These are phyloP conservation scores for Pogonocichla stellata DNA, from an alignment of 2,113 vertebrate species.

Conservation along the genomic window DNA sequence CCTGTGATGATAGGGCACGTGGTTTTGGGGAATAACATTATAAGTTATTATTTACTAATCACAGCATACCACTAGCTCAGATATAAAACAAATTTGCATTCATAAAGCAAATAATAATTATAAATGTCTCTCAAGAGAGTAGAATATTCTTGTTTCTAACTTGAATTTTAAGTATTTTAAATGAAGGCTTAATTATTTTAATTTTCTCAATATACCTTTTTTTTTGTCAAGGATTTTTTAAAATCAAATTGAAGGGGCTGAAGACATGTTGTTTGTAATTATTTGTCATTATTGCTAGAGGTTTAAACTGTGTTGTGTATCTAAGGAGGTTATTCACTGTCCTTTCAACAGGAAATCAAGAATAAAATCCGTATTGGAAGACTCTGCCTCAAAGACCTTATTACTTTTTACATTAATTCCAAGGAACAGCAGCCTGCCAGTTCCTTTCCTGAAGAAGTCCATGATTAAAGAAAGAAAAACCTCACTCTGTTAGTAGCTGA, in stretches of 20 bases:
- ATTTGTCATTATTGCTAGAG: not conserved
- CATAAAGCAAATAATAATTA: not conserved
- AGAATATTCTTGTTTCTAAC: not conserved
- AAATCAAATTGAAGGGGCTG: not conserved
- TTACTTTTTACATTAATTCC: not conserved
- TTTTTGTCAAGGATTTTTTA: not conserved
- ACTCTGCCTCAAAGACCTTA: not conserved
- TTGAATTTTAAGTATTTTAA: not conserved
- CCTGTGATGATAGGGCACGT: rapidly evolving
- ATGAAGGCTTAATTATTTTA: not conserved
- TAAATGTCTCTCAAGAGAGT: not conserved
- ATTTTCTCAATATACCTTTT: not conserved
- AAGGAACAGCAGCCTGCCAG: not conserved
- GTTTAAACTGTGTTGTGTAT: not conserved
- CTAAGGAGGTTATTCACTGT: not conserved
- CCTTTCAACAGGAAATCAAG: not conserved
- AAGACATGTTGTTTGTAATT: not conserved
- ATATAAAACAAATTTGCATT: not conserved
- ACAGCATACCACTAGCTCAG: not conserved
- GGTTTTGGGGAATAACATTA: not conserved
- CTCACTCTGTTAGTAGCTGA: not conserved
- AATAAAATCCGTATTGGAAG: not conserved
- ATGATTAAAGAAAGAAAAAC: slow-evolving; percentile 12
- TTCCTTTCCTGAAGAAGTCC: not conserved
- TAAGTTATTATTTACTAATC: not conserved